A percentile compares a stretch with the other conserved stretches of the same genome.
Conservation (phyloP, 2,797 vertebrate species). For the Thamnophis elegans region DNA sequence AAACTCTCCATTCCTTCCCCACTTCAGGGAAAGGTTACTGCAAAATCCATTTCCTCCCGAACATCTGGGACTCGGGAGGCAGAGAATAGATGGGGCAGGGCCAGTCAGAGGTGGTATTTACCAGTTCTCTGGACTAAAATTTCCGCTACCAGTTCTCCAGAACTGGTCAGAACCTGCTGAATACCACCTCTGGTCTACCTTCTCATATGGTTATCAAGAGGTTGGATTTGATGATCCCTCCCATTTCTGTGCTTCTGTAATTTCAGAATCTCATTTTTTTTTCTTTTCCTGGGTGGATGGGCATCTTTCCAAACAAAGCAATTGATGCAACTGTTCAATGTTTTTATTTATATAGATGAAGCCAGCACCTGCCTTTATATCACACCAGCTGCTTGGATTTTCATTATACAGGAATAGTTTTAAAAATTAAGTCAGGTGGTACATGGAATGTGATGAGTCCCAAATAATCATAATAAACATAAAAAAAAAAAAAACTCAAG, state of each 20-base stretch:
- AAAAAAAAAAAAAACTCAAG: neutral
- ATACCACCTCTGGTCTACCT: too few species aligned
- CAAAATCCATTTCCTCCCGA: too few species aligned
- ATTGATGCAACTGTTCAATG: neutral
- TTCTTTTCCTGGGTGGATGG: neutral
- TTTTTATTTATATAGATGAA: neutral
- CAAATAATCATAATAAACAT: neutral
- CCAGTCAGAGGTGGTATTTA: too few species aligned
- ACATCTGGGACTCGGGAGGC: too few species aligned
- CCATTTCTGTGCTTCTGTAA: neutral
- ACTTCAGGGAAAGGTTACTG: too few species aligned
- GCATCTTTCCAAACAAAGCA: neutral
- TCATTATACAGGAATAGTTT: neutral
- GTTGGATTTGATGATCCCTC: neutral
- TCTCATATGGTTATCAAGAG: neutral
- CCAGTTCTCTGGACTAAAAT: too few species aligned
- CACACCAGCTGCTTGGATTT: neutral
- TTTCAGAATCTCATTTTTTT: neutral
- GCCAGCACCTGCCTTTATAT: neutral
- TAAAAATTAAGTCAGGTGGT: neutral
- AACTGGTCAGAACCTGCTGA: too few species aligned
- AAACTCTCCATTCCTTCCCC: too few species aligned
- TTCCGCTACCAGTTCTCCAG: too few species aligned
- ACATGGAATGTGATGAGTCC: neutral
- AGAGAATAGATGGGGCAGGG: too few species aligned